Evolutionary conservation across 2,888 invertebrate genomes (phyloP).

Genomic region (Petrophora chlorosata): DNA sequence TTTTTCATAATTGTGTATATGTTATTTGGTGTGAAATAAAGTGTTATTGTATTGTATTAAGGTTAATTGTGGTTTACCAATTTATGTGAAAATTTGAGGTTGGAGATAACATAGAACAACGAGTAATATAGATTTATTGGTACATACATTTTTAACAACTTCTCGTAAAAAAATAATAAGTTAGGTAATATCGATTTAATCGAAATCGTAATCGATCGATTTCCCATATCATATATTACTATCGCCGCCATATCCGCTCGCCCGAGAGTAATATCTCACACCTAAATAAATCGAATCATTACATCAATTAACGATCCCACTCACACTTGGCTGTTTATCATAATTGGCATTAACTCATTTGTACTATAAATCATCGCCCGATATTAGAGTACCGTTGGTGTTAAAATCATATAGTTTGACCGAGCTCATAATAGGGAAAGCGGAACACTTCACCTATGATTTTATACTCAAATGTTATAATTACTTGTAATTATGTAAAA

Average conservation of each 20-base stretch:
- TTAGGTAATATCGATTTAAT: constrained; percentile 4
- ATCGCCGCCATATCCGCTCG: constrained; percentile 16
- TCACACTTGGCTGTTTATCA: constrained; percentile 23
- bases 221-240: no score
- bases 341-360: constrained; percentile 38
- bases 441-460: no score
- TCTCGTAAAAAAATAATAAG: not conserved
- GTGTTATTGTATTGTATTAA: no score
- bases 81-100: no score
- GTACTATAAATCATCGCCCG: constrained; percentile 34
- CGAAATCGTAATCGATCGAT: constrained; percentile 11
- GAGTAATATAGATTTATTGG: constrained; percentile 1
- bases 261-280: no score
- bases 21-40: no score
- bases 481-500: no score
- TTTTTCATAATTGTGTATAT: no score
- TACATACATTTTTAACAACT: no score
- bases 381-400: constrained; percentile 32
- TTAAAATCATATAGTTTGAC: constrained; percentile 16
- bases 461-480: no score
- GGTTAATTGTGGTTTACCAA: no score
- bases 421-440: not conserved
- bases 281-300: constrained; percentile 29
- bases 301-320: constrained; percentile 32
- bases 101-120: not conserved